Percentiles rank a stretch among this genome's conserved stretches.
These are phyloP conservation scores for Macaca fascicularis DNA, from an alignment of 2,113 vertebrate species.

Conservation along the genomic window DNA sequence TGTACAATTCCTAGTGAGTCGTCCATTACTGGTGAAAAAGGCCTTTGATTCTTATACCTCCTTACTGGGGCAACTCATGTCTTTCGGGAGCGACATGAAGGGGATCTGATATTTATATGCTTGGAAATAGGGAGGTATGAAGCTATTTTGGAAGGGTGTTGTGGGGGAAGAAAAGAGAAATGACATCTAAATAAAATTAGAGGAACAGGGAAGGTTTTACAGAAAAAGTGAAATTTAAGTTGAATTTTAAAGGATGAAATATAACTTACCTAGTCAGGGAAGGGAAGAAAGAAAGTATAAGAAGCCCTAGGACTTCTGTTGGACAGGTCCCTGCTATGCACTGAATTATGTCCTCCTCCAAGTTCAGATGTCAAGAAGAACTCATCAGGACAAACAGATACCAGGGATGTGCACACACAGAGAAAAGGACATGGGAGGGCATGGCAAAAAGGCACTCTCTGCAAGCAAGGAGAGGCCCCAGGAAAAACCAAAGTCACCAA, in stretches of 20 bases:
- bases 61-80: not conserved
- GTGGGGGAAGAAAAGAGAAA: not conserved
- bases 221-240: not conserved
- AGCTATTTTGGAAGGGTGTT: not conserved
- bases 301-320: not conserved
- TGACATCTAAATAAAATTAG: not conserved
- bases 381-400: not conserved
- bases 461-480: not conserved
- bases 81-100: not conserved
- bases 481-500: not conserved
- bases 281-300: not conserved
- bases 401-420: not conserved
- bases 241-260: not conserved
- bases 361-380: not conserved
- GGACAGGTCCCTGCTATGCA: not conserved
- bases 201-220: not conserved
- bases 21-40: not conserved
- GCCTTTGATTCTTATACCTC: not conserved
- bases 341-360: not conserved
- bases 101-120: not conserved
- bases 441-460: not conserved
- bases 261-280: not conserved
- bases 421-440: not conserved
- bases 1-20: not conserved
- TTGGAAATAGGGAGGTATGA: not conserved